Conservation (phyloP, 2,797 vertebrate genomes). For the Acrossocheilus wenchowensis region DNA sequence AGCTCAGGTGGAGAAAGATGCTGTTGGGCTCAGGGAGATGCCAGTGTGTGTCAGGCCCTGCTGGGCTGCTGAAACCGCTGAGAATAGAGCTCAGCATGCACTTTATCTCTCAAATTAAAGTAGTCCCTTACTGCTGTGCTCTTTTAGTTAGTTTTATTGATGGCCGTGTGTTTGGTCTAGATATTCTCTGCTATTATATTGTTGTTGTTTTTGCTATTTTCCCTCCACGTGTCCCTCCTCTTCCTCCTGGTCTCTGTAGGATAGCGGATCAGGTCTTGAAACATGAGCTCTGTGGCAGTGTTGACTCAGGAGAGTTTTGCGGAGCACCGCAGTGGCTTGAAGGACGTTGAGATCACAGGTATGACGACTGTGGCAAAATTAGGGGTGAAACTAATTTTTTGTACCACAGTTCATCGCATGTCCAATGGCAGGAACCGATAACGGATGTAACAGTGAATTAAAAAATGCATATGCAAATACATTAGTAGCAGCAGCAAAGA, state of each 20-base stretch:
- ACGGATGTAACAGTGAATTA: neutral
- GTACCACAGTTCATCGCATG: neutral
- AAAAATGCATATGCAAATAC: neutral
- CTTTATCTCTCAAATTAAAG: constrained; percentile 9
- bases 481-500: neutral
- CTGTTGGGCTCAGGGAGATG: constrained; percentile 45
- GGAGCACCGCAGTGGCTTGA: constrained; percentile 80
- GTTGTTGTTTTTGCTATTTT: neutral
- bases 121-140: neutral
- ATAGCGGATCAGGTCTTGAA: constrained; percentile 82
- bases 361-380: constrained; percentile 32
- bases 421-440: neutral
- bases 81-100: constrained; percentile 41
- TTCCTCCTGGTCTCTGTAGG: constrained; percentile 66
- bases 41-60: constrained; percentile 41
- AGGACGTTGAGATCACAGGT: constrained; percentile 80
- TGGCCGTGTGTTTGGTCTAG: neutral
- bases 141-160: neutral
- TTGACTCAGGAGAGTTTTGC: constrained; percentile 86
- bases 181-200: neutral
- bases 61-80: constrained; percentile 44
- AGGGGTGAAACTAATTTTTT: neutral
- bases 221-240: neutral
- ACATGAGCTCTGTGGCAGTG: constrained; percentile 86
- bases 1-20: constrained; percentile 41